Percentiles rank a stretch among this genome's conserved stretches.
phyloP scores from a whole-genome alignment of 2,113 vertebrate genomes.

The Nanger granti region DNA sequence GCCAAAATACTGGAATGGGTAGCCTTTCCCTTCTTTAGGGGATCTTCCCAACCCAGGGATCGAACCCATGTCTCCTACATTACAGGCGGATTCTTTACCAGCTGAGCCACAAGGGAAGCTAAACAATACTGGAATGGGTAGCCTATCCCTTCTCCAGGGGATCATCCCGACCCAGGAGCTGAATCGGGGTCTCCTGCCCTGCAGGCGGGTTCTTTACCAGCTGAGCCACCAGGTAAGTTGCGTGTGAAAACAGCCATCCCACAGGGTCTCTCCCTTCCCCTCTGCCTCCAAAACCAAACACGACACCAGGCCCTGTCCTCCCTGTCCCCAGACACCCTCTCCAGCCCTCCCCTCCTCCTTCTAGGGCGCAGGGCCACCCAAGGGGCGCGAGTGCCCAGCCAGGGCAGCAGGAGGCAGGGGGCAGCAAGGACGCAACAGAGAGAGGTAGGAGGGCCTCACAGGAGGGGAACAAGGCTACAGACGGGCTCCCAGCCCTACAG shows the following conservation, averaged over 20 bases:
- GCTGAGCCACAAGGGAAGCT: background rate
- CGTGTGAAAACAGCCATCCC: fast-evolving
- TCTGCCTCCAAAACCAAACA: background rate
- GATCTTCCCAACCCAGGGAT: background rate
- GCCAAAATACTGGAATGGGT: background rate
- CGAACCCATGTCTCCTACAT: background rate
- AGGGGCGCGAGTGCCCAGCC: no score
- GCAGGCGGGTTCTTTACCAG: background rate
- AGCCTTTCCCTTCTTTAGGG: background rate
- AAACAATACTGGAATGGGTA: background rate
- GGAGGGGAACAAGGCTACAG: fast-evolving
- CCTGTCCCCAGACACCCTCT: background rate
- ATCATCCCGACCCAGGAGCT: background rate
- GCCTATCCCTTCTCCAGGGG: background rate
- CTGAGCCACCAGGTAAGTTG: background rate
- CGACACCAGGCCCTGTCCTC: background rate
- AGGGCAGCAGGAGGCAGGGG: background rate
- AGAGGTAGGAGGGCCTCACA: no score
- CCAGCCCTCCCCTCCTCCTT: background rate
- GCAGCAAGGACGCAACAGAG: fast-evolving
- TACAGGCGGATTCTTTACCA: background rate
- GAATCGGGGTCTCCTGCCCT: background rate
- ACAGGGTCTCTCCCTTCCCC: background rate
- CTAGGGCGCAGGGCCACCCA: background rate
- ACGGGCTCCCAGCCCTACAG: background rate